Evolutionary conservation across 2,888 invertebrate genomes (phyloP).

Genomic region (Callosobruchus maculatus): DNA sequence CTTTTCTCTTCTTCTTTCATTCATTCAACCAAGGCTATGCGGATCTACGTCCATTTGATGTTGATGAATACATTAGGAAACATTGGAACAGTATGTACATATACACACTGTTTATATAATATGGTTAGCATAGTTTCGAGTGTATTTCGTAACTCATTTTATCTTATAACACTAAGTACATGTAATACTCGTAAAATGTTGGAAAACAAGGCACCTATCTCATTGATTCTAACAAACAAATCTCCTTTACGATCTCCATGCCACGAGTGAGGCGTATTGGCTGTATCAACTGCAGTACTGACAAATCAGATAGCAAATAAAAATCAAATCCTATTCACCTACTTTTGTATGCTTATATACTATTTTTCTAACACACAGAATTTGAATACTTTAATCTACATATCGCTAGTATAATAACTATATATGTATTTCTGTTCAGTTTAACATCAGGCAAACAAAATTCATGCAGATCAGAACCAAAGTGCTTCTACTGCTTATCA

Average conservation of each 20-base stretch:
- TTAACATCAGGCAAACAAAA: background rate
- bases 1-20: too few species aligned
- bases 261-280: background rate
- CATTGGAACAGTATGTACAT: background rate
- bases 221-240: background rate
- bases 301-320: slow-evolving; percentile 15
- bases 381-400: slow-evolving; percentile 39
- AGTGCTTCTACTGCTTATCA: slow-evolving; percentile 26
- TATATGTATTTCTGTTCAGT: slow-evolving; percentile 12
- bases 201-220: background rate
- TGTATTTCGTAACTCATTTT: background rate
- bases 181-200: background rate
- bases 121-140: background rate
- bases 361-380: slow-evolving; percentile 37
- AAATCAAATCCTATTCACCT: slow-evolving; percentile 16
- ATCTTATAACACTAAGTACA: background rate
- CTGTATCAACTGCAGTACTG: slow-evolving; percentile 23
- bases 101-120: too few species aligned
- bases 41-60: background rate
- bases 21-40: background rate
- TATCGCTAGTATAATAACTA: slow-evolving; percentile 31
- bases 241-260: background rate
- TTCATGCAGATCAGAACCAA: background rate
- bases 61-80: background rate
- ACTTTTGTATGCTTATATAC: slow-evolving; percentile 24